Conservation (phyloP, 2,797 vertebrate genomes). For the Poecilia wingei region DNA sequence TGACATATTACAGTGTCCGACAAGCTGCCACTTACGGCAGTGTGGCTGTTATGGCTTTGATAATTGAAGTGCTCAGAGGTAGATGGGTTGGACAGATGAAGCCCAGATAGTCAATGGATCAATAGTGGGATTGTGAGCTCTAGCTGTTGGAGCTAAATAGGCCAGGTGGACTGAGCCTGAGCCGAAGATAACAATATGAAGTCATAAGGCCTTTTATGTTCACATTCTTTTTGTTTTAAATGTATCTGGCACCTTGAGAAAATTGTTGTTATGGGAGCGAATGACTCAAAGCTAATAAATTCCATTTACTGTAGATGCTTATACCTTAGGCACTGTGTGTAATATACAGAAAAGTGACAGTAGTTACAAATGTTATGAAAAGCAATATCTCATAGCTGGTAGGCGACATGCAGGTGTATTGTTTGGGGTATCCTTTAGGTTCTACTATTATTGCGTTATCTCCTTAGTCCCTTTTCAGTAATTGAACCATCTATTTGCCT, state of each 20-base stretch:
- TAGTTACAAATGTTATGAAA: slow-evolving; percentile 53
- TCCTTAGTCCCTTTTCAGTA: slow-evolving; percentile 53
- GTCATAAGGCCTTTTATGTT: slow-evolving; percentile 42
- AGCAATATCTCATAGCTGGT: slow-evolving; percentile 41
- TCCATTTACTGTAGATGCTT: slow-evolving; percentile 21
- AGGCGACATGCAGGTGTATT: slow-evolving; percentile 50
- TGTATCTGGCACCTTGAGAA: slow-evolving; percentile 42
- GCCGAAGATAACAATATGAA: slow-evolving; percentile 41
- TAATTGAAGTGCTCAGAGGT: slow-evolving; percentile 82
- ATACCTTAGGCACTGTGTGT: slow-evolving; percentile 38
- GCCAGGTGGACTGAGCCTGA: slow-evolving; percentile 48
- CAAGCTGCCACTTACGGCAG: slow-evolving; percentile 77
- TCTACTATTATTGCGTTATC: slow-evolving; percentile 65
- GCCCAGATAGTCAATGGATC: slow-evolving; percentile 76
- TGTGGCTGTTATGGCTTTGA: slow-evolving; percentile 78
- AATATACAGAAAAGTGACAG: slow-evolving; percentile 60
- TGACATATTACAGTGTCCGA: slow-evolving; percentile 82
- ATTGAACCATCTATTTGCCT: slow-evolving; percentile 65
- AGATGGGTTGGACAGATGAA: slow-evolving; percentile 78
- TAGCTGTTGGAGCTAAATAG: slow-evolving; percentile 71
- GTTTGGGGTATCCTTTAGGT: slow-evolving; percentile 50
- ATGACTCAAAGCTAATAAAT: slow-evolving; percentile 43
- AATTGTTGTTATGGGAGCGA: slow-evolving; percentile 40
- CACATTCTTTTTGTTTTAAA: slow-evolving; percentile 40
- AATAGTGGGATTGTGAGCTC: slow-evolving; percentile 76